Evolutionary conservation across 1,140 invertebrate genomes (phyloP).

Genomic region (Sycophaga agraensis): DNA sequence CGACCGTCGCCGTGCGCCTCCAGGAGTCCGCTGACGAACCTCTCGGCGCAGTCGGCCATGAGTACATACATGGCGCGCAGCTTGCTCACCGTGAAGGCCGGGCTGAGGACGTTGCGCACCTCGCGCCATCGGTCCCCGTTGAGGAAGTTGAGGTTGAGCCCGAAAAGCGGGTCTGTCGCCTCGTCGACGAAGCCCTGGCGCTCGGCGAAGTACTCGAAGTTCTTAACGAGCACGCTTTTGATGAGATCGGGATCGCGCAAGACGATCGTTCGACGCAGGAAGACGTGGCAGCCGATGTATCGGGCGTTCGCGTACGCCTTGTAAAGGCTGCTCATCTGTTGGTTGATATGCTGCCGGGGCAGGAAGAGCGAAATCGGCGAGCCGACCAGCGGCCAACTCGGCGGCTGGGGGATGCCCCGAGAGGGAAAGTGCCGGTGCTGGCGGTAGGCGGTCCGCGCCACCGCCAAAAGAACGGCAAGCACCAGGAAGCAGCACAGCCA

Average conservation of each 20-base stretch:
- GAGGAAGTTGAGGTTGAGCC: conserved; percentile 56
- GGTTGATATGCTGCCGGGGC: too few relatives aligned
- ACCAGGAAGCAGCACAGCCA: too few relatives aligned
- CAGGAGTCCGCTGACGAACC: conserved; percentile 28
- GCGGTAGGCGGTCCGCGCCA: too few relatives aligned
- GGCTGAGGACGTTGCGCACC: conserved; percentile 60
- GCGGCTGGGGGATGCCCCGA: too few relatives aligned
- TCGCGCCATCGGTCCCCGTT: conserved; percentile 61
- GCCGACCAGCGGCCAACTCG: too few relatives aligned
- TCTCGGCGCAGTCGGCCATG: conserved; percentile 50
- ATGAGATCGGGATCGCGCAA: conserved; percentile 64
- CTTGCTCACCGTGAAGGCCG: conserved; percentile 63
- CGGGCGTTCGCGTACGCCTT: not conserved
- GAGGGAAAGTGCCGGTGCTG: too few relatives aligned
- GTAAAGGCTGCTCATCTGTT: not conserved
- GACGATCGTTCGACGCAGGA: conserved; percentile 54
- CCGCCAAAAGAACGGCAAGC: too few relatives aligned
- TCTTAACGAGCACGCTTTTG: conserved; percentile 68
- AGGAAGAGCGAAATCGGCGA: too few relatives aligned
- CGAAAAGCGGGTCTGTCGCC: conserved; percentile 56
- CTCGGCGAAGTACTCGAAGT: conserved; percentile 67
- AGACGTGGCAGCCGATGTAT: not conserved
- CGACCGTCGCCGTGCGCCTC: not conserved
- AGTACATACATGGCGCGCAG: conserved; percentile 59
- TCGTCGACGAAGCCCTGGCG: conserved; percentile 51